Evolutionary conservation across 2,797 vertebrate species (phyloP).

Genomic region (Manis pentadactyla): DNA sequence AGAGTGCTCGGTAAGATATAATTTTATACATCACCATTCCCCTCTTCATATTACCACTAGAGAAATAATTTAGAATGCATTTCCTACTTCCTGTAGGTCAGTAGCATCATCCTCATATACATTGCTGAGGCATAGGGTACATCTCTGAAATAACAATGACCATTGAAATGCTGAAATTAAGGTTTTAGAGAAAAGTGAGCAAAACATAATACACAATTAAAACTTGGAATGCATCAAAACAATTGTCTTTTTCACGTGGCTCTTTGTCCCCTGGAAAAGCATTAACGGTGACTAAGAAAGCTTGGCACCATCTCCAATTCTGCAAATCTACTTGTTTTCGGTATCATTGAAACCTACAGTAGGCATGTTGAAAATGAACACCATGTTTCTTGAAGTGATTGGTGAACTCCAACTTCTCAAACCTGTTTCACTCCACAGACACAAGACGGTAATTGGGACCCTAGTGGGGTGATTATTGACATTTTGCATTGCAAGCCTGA

Average conservation of each 20-base stretch:
- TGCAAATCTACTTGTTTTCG: not conserved
- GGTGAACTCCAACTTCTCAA: not conserved
- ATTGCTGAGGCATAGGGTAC: not conserved
- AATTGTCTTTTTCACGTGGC: slow-evolving; percentile 13
- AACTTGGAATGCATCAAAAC: slow-evolving; percentile 14
- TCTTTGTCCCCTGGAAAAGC: not conserved
- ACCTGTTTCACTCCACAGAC: not conserved
- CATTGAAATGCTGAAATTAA: slow-evolving; percentile 29
- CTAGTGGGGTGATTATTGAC: not conserved
- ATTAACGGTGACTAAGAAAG: not conserved
- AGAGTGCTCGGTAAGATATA: slow-evolving; percentile 24
- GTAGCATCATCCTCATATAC: not conserved
- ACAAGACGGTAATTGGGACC: not conserved
- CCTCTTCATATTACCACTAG: not conserved
- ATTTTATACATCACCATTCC: slow-evolving; percentile 1
- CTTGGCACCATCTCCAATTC: not conserved
- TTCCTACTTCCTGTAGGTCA: not conserved
- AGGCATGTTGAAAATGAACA: not conserved
- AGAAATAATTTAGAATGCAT: slow-evolving; percentile 16
- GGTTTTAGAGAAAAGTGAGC: slow-evolving; percentile 24
- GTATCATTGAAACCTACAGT: not conserved
- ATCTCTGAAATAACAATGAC: slow-evolving; percentile 25
- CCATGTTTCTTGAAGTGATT: not conserved
- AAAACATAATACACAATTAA: slow-evolving; percentile 14
- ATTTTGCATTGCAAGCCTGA: not conserved